phyloP scores from a whole-genome alignment of 2,113 vertebrate species.

The Condylura cristata region DNA sequence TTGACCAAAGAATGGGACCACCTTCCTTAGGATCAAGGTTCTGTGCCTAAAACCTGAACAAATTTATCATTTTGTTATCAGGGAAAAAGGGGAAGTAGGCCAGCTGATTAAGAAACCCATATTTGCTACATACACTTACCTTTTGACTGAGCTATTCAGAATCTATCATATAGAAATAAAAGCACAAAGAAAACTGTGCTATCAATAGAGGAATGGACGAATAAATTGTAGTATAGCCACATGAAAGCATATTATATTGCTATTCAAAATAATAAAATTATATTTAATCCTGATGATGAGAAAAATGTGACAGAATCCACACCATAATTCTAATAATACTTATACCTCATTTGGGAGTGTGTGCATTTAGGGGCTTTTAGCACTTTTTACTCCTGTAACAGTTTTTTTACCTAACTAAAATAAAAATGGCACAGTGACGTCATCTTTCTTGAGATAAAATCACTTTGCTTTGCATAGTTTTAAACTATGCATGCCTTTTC shows the following conservation, averaged over 20 bases:
- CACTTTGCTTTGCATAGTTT: not conserved
- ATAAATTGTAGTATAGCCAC: slow-evolving; percentile 10
- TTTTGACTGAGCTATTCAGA: not conserved
- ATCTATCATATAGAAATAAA: slow-evolving; percentile 40
- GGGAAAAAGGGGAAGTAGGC: not conserved
- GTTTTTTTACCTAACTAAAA: not conserved
- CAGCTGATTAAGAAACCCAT: not conserved
- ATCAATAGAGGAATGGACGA: not conserved
- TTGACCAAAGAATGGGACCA: not conserved
- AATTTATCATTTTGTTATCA: slow-evolving; percentile 32
- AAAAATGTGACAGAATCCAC: not conserved
- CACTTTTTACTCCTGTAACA: not conserved
- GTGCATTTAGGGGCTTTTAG: not conserved
- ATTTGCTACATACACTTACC: not conserved
- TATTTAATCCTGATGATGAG: not conserved
- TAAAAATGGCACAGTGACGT: not conserved
- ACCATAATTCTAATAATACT: not conserved
- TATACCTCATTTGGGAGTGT: not conserved
- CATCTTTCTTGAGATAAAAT: slow-evolving; percentile 29
- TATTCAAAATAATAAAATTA: not conserved
- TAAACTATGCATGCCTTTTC: slow-evolving; percentile 2
- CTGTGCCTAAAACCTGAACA: not conserved
- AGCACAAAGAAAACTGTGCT: not conserved
- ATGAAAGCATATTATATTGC: not conserved
- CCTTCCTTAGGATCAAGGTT: not conserved